Percentiles rank a stretch among this genome's conserved stretches.
Evolutionary conservation across 2,888 invertebrate genomes (phyloP).

Genomic region (Clitarchus hookeri): DNA sequence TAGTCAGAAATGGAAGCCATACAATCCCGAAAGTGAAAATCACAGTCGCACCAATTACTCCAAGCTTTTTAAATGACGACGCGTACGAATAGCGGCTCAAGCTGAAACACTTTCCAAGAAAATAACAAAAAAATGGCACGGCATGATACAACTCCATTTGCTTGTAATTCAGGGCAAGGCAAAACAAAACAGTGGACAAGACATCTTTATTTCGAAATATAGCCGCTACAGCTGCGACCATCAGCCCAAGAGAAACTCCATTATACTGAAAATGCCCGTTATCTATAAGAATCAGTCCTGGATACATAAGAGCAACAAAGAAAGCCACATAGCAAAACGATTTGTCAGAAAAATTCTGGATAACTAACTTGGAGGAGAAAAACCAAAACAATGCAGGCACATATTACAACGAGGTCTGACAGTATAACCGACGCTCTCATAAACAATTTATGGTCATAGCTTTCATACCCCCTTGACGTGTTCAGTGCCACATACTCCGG

Average conservation of each 20-base stretch:
- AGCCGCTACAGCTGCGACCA: slow-evolving; percentile 73
- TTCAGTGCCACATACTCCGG: slow-evolving; percentile 77
- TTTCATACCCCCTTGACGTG: slow-evolving; percentile 85
- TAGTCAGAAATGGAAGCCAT: slow-evolving; percentile 79
- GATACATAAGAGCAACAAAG: slow-evolving; percentile 72
- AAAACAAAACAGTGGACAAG: slow-evolving; percentile 76
- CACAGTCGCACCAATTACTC: slow-evolving; percentile 63
- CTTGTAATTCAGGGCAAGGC: slow-evolving; percentile 92
- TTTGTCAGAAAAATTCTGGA: background rate
- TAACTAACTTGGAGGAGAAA: slow-evolving; percentile 29
- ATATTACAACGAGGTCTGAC: slow-evolving; percentile 79
- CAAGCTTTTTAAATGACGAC: slow-evolving; percentile 51
- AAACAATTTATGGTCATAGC: slow-evolving; percentile 81
- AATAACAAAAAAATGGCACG: slow-evolving; percentile 90
- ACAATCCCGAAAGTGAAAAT: slow-evolving; percentile 69
- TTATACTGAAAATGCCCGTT: slow-evolving; percentile 99
- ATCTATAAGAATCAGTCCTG: slow-evolving; percentile 92
- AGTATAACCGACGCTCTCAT: slow-evolving; percentile 89
- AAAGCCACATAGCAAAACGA: slow-evolving; percentile 44
- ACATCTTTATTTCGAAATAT: slow-evolving; percentile 64
- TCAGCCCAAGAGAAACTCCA: slow-evolving; percentile 88
- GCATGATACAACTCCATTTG: slow-evolving; percentile 99
- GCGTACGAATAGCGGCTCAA: slow-evolving; percentile 53
- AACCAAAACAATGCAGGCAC: slow-evolving; percentile 66
- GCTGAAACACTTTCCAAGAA: slow-evolving; percentile 71